Conservation (phyloP, 2,888 invertebrate genomes). For the Onchidella celtica region DNA sequence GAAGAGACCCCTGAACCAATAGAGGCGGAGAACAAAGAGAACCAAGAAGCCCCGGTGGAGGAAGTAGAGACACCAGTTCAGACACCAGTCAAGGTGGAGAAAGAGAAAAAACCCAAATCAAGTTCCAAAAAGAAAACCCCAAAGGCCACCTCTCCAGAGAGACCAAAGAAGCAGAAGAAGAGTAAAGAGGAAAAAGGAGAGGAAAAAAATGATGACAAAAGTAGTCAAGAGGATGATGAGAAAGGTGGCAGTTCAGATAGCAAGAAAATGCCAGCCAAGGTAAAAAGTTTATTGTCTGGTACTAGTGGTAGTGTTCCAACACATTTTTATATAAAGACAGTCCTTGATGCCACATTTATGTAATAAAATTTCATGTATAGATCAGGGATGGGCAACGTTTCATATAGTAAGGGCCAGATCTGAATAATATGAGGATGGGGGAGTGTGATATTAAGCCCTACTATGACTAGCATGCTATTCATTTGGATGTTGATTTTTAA, state of each 20-base stretch:
- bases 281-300: background rate
- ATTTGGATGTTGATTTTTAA: too few relatives aligned
- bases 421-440: too few relatives aligned
- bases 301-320: background rate
- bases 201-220: constrained; percentile 13
- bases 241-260: background rate
- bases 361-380: too few relatives aligned
- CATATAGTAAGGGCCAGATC: too few relatives aligned
- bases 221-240: constrained; percentile 11
- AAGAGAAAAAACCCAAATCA: constrained; percentile 32
- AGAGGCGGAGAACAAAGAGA: constrained; percentile 17
- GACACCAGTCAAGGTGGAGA: background rate
- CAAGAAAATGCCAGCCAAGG: constrained; percentile 38
- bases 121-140: constrained; percentile 5
- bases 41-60: background rate
- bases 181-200: constrained; percentile 1
- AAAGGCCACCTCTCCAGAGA: constrained; percentile 25
- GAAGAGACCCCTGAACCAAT: constrained; percentile 19
- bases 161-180: constrained; percentile 31
- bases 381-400: too few relatives aligned
- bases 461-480: too few relatives aligned
- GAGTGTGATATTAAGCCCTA: too few relatives aligned
- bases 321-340: too few relatives aligned
- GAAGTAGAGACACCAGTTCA: background rate
- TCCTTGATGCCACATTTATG: too few relatives aligned